Evolutionary conservation across 2,113 vertebrate genomes (phyloP), one percentile per base, ranked within the genome.

Genomic region (Elaphurus davidianus): DNA sequence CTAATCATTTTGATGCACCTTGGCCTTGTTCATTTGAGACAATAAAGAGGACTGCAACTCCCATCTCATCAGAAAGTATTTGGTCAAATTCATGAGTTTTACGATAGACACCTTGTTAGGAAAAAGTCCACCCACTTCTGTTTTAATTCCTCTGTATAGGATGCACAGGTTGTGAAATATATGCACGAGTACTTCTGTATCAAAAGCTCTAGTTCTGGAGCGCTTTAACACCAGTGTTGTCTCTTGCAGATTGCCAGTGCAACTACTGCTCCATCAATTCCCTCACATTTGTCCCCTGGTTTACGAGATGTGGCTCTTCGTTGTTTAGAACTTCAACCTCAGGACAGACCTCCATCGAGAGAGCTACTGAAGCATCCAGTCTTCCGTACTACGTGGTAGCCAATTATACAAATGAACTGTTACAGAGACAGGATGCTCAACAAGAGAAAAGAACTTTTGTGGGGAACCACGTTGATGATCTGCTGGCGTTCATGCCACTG

Each of bases 351-450:
- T 25, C 98, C 99, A 1, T 99, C 99, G 0, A 98, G 99, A 97
- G 99, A 99, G 96, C 99, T 99, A 76, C 99, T 99, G 97, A 99
- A 99, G 96, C 99, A 99, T 96, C 99, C 99, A 1, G 99, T 99
- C 98, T 99, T 99, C 98, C 99, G 99, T 97, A 99, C 99, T 50
- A 98, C 98, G 0, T 99, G 99, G 99, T 99, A 99, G 99, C 98
- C 96, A 74, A 10, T 95, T 94, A 16, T 0, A 36, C 90, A 97
- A 96, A 45, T 55, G 85, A 95, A 93, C 96, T 96, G 13, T 91
- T 54, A 86, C 87, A 90, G 97, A 98, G 96, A 98, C 83, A 85
- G 94, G 86, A 98, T 98, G 98, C 98, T 99, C 99, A 93, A 14
- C 43, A 50, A 64, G 86, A 94, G 93, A 60, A 91, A 83, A 95